Conservation (phyloP, 2,888 invertebrate genomes). For the Drosophila ustulata region DNA sequence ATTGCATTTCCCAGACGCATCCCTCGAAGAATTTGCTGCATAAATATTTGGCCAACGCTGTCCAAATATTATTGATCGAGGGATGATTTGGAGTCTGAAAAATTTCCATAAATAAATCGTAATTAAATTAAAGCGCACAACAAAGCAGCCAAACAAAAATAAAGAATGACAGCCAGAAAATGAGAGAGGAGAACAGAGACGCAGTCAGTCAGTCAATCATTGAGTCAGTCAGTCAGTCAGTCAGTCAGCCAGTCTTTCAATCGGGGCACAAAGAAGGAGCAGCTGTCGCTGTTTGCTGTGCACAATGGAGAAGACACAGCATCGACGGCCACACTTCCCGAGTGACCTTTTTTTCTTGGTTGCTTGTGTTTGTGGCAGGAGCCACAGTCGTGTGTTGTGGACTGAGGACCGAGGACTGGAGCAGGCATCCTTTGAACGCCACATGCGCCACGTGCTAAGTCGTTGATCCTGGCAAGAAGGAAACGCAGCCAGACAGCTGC, state of each 20-base stretch:
- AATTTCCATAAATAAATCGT: constrained; percentile 78
- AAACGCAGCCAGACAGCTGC: constrained; percentile 43
- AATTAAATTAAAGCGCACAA: constrained; percentile 75
- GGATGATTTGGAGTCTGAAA: constrained; percentile 10
- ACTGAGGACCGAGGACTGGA: constrained; percentile 9
- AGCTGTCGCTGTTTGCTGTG: constrained; percentile 56
- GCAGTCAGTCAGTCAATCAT: constrained; percentile 18
- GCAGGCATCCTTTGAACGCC: constrained; percentile 51
- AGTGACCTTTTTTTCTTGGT: constrained; percentile 71
- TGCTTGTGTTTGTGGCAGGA: constrained; percentile 55
- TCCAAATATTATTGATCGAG: constrained; percentile 67
- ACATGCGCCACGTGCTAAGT: constrained; percentile 79
- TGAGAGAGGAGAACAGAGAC: background rate
- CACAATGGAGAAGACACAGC: constrained; percentile 43
- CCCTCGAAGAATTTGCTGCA: constrained; percentile 42
- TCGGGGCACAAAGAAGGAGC: constrained; percentile 44
- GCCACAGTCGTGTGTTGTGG: constrained; percentile 36
- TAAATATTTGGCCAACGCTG: constrained; percentile 71
- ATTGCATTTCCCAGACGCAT: constrained; percentile 30
- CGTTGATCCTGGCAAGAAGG: constrained; percentile 71
- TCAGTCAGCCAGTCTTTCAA: too few species aligned
- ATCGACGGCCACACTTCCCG: constrained; percentile 68
- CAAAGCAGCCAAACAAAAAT: constrained; percentile 69
- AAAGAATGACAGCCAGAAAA: constrained; percentile 68
- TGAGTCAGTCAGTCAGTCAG: constrained; percentile 4